Conservation (phyloP, 2,888 invertebrate species). For the Pheosia tremula region DNA sequence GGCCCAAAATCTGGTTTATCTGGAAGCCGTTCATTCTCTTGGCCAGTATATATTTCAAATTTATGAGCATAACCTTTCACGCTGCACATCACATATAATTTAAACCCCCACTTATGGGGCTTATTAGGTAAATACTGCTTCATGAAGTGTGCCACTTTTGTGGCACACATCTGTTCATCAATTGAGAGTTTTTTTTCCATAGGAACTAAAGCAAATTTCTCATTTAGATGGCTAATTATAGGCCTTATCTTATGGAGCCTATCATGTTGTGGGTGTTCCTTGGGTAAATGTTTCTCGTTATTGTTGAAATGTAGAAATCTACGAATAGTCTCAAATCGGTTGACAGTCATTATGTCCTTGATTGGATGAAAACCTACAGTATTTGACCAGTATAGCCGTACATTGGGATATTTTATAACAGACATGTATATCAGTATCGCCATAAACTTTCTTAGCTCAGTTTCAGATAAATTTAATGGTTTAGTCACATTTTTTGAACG, state of each 20-base stretch:
- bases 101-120: conserved; percentile 48
- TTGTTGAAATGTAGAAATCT: conserved; percentile 38
- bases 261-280: conserved; percentile 31
- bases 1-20: conserved; percentile 41
- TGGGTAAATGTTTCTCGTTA: conserved; percentile 14
- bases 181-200: conserved; percentile 40
- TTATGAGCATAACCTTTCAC: conserved; percentile 29
- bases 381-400: too few relatives aligned
- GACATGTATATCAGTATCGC: too few relatives aligned
- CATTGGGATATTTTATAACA: too few relatives aligned
- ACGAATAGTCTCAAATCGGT: conserved; percentile 48
- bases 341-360: conserved; percentile 15
- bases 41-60: conserved; percentile 45
- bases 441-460: too few relatives aligned
- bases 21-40: conserved; percentile 44
- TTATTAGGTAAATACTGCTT: conserved; percentile 39
- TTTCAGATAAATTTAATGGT: too few relatives aligned
- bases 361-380: conserved; percentile 14
- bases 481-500: too few relatives aligned
- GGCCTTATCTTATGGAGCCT: conserved; percentile 36
- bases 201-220: conserved; percentile 42
- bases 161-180: conserved; percentile 43
- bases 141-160: conserved; percentile 18
- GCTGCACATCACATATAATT: conserved; percentile 38
- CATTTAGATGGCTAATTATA: conserved; percentile 41